These are phyloP conservation scores for Parnassius mnemosyne DNA, from an alignment of 2,888 invertebrate species.

Conservation along the genomic window DNA sequence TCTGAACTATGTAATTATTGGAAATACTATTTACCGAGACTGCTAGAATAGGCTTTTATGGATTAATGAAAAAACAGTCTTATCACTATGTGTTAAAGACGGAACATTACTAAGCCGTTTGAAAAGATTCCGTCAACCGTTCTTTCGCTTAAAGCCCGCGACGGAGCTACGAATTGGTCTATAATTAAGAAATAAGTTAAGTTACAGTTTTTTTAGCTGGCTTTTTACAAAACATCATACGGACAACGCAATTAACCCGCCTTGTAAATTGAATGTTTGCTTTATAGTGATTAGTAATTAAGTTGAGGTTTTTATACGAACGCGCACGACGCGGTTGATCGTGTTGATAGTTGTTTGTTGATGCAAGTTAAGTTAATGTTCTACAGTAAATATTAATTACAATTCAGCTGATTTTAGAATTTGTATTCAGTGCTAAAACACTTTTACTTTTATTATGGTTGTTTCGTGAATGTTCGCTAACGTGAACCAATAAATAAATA, in stretches of 20 bases:
- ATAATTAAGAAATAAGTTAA: constrained; percentile 81
- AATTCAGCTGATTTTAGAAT: constrained; percentile 37
- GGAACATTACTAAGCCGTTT: constrained; percentile 33
- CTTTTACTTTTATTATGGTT: constrained; percentile 25
- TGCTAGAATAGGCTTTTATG: constrained; percentile 33
- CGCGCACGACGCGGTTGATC: constrained; percentile 58
- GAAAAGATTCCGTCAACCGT: constrained; percentile 51
- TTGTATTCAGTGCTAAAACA: constrained; percentile 22
- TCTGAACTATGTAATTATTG: constrained; percentile 75
- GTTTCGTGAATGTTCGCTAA: constrained; percentile 3
- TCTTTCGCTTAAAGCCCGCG: constrained; percentile 62
- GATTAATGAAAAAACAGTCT: constrained; percentile 40
- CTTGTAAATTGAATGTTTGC: constrained; percentile 81
- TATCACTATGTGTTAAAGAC: constrained; percentile 41
- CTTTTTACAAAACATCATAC: constrained; percentile 74
- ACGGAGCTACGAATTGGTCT: constrained; percentile 76
- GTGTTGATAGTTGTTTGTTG: constrained; percentile 64
- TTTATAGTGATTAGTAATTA: constrained; percentile 80
- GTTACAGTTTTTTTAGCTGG: constrained; percentile 74
- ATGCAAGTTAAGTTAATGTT: constrained; percentile 54
- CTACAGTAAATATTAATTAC: constrained; percentile 58
- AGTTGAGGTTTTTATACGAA: constrained; percentile 67
- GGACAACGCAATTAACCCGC: constrained; percentile 76
- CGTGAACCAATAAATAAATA: constrained; percentile 8
- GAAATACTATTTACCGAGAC: constrained; percentile 70